Evolutionary conservation across 2,113 vertebrate species (phyloP), one percentile per base, ranked within the genome.

Genomic region (Oncorhynchus kisutch): DNA sequence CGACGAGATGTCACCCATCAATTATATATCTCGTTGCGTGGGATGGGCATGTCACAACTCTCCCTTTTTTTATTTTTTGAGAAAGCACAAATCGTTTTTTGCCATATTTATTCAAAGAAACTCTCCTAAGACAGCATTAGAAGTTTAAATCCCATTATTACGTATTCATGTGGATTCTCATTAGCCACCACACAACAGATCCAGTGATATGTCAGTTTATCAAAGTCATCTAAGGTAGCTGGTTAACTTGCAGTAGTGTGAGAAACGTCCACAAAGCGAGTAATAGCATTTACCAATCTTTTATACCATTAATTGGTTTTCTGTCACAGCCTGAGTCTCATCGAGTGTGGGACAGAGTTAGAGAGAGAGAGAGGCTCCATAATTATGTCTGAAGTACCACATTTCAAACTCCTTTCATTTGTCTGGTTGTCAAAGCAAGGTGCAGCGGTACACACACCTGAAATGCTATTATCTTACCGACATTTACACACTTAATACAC

Each of bases 381-480:
- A 77, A 79, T 82, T 79, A 79, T 29, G 70, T 76, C 73, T 79
- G 74, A 74, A 79, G 81, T 79, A 60, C 77, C 81, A 77, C 77
- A 71, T 79, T 77, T 82, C 74, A 79, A 79, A 62, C 34, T 45
- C 5, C 75, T 79, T 82, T 76, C 74, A 79, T 74, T 79, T 79
- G 76, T 73, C 67, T 74, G 71, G 74, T 68, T 76, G 77, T 73
- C 74, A 79, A 70, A 45, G 69, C 39, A 59, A 72, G 57, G 65
- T 66, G 60, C 39, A 45, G 22, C 69, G 66, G 54, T 66, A 71
- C 39, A 45, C 4, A 25, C 34, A 73, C 65, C 70, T 24, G 64
- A 77, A 82, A 65, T 59, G 81, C 71, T 81, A 78, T 78, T 75
- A 69, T 13, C 29, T 51, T 72, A 75, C 73, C 70, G 54, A 59